Conservation (phyloP, 2,797 vertebrate species). For the Sylvilagus floridanus region DNA sequence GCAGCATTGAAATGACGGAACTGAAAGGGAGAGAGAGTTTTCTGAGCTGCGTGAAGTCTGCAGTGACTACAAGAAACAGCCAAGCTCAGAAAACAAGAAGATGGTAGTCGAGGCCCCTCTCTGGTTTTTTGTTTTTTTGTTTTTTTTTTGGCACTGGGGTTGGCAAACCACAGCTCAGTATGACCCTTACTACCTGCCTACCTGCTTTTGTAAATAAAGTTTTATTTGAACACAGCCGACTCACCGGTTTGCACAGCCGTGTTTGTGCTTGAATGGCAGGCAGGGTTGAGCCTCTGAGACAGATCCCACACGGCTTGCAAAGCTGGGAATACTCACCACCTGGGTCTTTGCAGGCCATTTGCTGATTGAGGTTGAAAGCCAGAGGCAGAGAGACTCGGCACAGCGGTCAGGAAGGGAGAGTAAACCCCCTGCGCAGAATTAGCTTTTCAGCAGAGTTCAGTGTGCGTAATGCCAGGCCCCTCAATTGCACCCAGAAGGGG, state of each 20-base stretch:
- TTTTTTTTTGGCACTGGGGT: neutral
- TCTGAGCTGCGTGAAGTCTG: neutral
- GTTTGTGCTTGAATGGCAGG: neutral
- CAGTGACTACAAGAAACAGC: neutral
- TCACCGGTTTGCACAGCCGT: neutral
- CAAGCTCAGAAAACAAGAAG: neutral
- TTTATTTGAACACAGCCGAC: neutral
- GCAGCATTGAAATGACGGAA: neutral
- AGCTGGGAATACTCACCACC: neutral
- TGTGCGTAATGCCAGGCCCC: neutral
- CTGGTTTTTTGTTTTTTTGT: neutral
- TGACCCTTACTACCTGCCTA: neutral
- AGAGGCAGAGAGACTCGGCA: neutral
- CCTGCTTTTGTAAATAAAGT: slow-evolving; percentile 42
- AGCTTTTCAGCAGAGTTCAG: neutral
- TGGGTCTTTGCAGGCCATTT: neutral
- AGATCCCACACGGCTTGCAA: neutral
- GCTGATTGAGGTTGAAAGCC: neutral
- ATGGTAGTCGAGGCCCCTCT: neutral
- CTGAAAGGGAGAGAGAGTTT: neutral
- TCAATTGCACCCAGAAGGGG: neutral
- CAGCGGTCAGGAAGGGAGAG: too few relatives aligned
- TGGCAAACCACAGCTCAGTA: neutral
- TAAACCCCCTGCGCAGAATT: neutral
- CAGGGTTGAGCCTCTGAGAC: neutral